Base-by-base conservation (phyloP, 1,140 invertebrate species). In the Gryllus bimaculatus region DNA sequence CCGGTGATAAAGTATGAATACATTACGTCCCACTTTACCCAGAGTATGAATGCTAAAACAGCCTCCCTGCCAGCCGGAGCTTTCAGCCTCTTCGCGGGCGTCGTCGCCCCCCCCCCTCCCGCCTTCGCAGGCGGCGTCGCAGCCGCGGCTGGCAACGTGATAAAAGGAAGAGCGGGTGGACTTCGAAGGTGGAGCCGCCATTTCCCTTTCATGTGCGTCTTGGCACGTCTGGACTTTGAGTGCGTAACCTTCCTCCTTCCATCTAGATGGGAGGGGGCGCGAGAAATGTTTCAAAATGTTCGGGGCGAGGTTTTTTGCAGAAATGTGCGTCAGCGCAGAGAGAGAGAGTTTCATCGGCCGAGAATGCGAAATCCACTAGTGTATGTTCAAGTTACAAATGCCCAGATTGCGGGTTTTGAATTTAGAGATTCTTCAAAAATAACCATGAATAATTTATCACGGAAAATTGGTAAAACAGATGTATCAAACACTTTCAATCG, bases 31-130 rank as follows among this genome's bases (percentile, higher is more conserved):
- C 54, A 66, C 54, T 66, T 66, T 66, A 66, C 54, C 18, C 54
- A 66, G 54, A 66, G 54, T 66, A 66, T 66, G 54, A 66, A 66
- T 66, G 54, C 54, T 66, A 66, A 66, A 66, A 66, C 54, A 66
- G 54, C 18, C 54, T 66, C 18, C 54, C 54, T 13, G 10, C 54
- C 54, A 10, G 10, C 10, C 10, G 10, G 10, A 10, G 10, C 54
- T 66, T 39, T 39, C 26, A 39, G 26, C 54, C 54, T 18, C 54
- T 66, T 66, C 54, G 54, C 7, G 7, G 10, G 2, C 18, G 54
- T 10, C 54, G 54, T 66, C 10, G 18, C 54, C 54, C 7, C 54
- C 54, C 10, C 10, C 2, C 54, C 54, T 0, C 54, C 18, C 54
- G 2, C 54, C 54, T 66, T 66, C 54, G 54, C 54, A 66, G 10